Conservation (phyloP, 2,113 vertebrate genomes). For the Hippocampus comes region DNA sequence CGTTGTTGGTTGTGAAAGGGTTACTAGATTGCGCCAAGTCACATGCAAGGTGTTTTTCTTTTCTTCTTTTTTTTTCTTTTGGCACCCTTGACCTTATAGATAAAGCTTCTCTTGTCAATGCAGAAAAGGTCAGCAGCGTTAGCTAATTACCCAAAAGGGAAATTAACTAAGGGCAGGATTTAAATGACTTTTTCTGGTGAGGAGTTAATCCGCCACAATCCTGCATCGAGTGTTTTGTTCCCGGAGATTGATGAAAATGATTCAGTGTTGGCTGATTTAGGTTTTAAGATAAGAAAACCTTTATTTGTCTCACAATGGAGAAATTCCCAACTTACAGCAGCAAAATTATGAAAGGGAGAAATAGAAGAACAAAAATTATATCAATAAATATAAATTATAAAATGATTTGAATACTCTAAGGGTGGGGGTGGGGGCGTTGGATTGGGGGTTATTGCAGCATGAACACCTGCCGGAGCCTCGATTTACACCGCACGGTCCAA, state of each 20-base stretch:
- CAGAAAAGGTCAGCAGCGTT: slow-evolving; percentile 72
- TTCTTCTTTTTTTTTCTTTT: not conserved
- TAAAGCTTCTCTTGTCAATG: slow-evolving; percentile 76
- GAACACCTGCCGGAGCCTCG: not conserved
- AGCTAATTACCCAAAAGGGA: slow-evolving; percentile 85
- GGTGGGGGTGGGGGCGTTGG: no score
- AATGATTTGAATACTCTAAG: no score
- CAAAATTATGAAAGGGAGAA: no score
- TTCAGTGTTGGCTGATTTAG: slow-evolving; percentile 10
- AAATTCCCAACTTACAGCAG: no score
- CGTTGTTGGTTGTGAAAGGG: no score
- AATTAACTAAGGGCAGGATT: slow-evolving; percentile 75
- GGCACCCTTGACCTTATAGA: slow-evolving; percentile 75
- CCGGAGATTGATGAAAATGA: slow-evolving; percentile 50
- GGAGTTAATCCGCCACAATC: slow-evolving; percentile 58
- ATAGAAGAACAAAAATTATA: no score
- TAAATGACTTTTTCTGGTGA: slow-evolving; percentile 71
- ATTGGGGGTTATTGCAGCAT: no score
- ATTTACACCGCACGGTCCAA: not conserved
- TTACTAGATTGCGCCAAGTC: no score
- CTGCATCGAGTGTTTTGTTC: slow-evolving; percentile 38
- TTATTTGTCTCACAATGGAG: no score
- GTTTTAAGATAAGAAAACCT: not conserved
- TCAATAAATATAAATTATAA: no score
- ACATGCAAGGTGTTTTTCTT: not conserved